A percentile compares a stretch with the other conserved stretches of the same genome.
These are phyloP conservation scores for Erythrocebus patas DNA, from an alignment of 2,113 vertebrate species.

Conservation along the genomic window DNA sequence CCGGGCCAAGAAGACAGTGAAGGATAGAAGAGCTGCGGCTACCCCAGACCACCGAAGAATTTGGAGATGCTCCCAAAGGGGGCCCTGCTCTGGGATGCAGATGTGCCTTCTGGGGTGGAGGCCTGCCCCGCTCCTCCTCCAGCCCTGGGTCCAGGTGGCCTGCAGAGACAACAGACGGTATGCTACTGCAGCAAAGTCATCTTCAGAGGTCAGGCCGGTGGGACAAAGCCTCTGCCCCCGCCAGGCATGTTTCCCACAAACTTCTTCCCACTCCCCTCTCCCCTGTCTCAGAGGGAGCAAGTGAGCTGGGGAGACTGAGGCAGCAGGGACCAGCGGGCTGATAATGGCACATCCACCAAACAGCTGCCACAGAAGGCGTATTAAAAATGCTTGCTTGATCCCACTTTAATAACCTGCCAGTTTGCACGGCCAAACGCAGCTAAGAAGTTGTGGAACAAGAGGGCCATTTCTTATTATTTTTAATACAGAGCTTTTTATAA, in stretches of 20 bases:
- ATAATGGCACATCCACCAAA: background rate
- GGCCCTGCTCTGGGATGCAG: background rate
- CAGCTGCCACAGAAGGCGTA: background rate
- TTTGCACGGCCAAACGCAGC: fast-evolving
- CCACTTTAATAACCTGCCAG: constrained; percentile 71
- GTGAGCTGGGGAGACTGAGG: background rate
- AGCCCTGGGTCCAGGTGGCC: background rate
- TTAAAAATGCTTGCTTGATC: constrained; percentile 43
- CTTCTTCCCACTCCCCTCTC: background rate
- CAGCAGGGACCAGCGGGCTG: background rate
- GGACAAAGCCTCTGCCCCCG: background rate
- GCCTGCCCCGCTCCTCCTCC: fast-evolving
- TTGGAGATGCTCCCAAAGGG: background rate
- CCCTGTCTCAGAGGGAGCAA: background rate
- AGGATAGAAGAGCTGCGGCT: too few relatives aligned
- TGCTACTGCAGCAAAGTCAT: background rate
- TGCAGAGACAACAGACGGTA: background rate
- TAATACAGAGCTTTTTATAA: constrained; percentile 76
- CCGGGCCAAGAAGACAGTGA: background rate
- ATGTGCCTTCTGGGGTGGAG: background rate
- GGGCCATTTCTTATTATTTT: constrained; percentile 63
- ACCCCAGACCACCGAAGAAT: background rate
- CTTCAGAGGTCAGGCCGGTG: background rate
- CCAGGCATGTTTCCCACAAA: fast-evolving
- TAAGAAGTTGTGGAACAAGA: constrained; percentile 60